phyloP scores from a whole-genome alignment of 2,113 vertebrate species.

The Perca fluviatilis region DNA sequence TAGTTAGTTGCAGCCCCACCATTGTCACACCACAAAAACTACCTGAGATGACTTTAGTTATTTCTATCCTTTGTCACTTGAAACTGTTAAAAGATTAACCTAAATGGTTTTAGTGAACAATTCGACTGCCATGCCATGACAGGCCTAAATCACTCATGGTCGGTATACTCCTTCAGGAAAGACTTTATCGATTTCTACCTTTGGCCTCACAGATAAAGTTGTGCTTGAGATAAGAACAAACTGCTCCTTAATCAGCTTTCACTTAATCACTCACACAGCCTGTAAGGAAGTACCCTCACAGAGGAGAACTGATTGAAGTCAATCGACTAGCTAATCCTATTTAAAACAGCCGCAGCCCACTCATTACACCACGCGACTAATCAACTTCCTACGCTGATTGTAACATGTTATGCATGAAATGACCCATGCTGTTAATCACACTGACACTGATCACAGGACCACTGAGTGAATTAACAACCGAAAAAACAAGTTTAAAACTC shows the following conservation, averaged over 20 bases:
- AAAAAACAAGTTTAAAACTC: background rate
- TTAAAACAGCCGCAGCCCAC: slow-evolving; percentile 20
- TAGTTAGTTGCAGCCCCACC: too few relatives aligned
- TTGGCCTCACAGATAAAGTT: slow-evolving; percentile 1
- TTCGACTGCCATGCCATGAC: background rate
- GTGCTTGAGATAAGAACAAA: slow-evolving; percentile 14
- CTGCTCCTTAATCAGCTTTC: background rate
- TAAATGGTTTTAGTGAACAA: background rate
- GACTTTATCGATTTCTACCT: background rate
- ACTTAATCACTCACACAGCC: background rate
- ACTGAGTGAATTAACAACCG: background rate
- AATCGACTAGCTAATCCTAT: slow-evolving; percentile 52
- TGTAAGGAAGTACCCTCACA: background rate
- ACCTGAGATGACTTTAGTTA: background rate
- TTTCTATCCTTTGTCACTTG: background rate
- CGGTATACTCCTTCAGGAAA: background rate
- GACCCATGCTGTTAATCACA: slow-evolving; percentile 29
- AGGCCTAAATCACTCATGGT: background rate
- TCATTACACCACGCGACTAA: slow-evolving; percentile 3
- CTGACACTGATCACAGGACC: slow-evolving; percentile 47
- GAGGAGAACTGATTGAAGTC: slow-evolving; percentile 29
- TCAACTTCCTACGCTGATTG: slow-evolving; percentile 19
- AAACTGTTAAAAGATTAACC: background rate
- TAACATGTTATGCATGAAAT: slow-evolving; percentile 21
- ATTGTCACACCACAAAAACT: too few relatives aligned